Percentiles rank a stretch among this genome's conserved stretches.
phyloP scores from a whole-genome alignment of 2,797 vertebrate species.

The Choloepus didactylus region DNA sequence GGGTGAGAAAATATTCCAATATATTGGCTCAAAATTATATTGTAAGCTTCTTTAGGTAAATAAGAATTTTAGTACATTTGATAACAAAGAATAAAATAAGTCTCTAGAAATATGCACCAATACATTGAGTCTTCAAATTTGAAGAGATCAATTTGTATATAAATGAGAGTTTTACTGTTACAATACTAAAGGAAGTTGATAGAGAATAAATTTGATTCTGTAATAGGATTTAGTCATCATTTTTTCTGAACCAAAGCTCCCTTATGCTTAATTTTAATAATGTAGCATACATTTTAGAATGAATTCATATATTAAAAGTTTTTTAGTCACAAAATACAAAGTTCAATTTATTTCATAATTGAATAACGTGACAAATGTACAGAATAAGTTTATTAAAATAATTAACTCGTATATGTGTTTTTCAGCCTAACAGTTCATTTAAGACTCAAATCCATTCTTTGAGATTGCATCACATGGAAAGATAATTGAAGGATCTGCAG shows the following conservation, averaged over 20 bases:
- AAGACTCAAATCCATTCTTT: not conserved
- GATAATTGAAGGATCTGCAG: not conserved
- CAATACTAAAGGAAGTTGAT: not conserved
- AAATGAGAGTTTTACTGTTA: constrained; percentile 28
- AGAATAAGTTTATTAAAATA: not conserved
- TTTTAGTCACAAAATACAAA: not conserved
- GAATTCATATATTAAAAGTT: not conserved
- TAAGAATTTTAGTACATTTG: constrained; percentile 25
- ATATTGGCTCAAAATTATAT: constrained; percentile 48
- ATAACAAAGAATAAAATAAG: not conserved
- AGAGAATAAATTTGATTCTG: not conserved
- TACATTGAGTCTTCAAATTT: constrained; percentile 63
- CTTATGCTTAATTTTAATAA: constrained; percentile 57
- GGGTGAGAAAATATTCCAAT: constrained; percentile 65
- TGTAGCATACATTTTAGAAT: constrained; percentile 3
- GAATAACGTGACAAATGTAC: not conserved
- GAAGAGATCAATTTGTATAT: not conserved
- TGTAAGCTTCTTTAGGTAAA: not conserved
- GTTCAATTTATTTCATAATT: not conserved
- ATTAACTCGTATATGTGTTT: not conserved
- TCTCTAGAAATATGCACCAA: not conserved
- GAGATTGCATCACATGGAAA: not conserved
- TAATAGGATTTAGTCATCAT: not conserved
- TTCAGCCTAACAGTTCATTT: not conserved
- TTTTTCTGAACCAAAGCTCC: constrained; percentile 18